Conservation (phyloP, 2,888 invertebrate genomes). For the Synanthedon formicaeformis region DNA sequence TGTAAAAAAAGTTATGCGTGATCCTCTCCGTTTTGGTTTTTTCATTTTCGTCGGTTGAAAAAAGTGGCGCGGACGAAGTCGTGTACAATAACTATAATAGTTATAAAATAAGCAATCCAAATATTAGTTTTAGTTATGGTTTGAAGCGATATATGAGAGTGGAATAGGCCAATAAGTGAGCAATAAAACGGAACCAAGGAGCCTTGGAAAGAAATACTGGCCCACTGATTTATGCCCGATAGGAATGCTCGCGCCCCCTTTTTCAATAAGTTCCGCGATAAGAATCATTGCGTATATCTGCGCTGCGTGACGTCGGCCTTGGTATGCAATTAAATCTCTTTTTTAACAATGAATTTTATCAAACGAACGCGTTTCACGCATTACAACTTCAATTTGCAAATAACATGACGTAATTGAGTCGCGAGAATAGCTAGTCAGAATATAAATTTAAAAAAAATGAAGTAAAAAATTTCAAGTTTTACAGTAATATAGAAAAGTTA, state of each 20-base stretch:
- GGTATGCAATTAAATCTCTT: slow-evolving; percentile 53
- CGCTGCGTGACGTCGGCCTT: slow-evolving; percentile 27
- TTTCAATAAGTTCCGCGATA: slow-evolving; percentile 61
- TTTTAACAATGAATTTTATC: neutral
- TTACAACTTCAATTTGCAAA: neutral
- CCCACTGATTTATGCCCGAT: slow-evolving; percentile 56
- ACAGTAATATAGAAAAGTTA: too few species aligned
- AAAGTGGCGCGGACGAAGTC: too few species aligned
- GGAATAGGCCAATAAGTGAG: slow-evolving; percentile 53
- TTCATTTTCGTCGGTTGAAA: too few species aligned
- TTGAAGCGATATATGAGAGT: slow-evolving; percentile 14
- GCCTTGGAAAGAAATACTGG: slow-evolving; percentile 42
- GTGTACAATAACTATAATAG: too few species aligned
- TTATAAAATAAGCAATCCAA: too few species aligned
- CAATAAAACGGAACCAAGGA: slow-evolving; percentile 47
- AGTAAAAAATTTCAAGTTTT: too few species aligned
- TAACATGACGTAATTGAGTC: neutral
- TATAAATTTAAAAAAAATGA: too few species aligned
- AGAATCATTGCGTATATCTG: slow-evolving; percentile 45
- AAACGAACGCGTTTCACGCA: neutral
- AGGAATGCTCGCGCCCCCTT: slow-evolving; percentile 50
- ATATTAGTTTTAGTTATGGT: too few species aligned
- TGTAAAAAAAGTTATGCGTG: too few species aligned
- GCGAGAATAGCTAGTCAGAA: too few species aligned
- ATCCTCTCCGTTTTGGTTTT: too few species aligned